Conservation (phyloP, 2,113 vertebrate species). For the Balaeniceps rex region DNA sequence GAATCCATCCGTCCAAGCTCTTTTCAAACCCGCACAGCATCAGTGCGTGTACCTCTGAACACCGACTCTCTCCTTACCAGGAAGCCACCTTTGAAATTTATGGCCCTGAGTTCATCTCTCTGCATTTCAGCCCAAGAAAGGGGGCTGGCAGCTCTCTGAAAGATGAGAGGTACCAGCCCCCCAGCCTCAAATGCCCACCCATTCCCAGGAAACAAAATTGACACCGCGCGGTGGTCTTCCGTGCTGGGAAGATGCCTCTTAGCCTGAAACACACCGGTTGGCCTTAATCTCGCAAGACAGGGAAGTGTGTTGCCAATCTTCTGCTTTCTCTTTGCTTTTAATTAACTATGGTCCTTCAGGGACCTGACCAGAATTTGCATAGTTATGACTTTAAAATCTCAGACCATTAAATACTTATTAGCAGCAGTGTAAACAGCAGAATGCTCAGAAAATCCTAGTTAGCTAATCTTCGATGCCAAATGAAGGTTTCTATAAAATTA, state of each 20-base stretch:
- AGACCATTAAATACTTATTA: conserved; percentile 52
- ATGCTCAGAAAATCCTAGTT: conserved; percentile 36
- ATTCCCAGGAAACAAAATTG: not conserved
- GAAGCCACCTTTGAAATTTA: not conserved
- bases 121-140: not conserved
- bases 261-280: not conserved
- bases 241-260: not conserved
- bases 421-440: conserved; percentile 34
- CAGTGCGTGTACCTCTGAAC: not conserved
- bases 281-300: not conserved
- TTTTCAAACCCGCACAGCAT: not conserved
- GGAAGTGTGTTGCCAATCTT: not conserved
- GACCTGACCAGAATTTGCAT: conserved; percentile 49
- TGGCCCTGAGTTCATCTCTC: not conserved
- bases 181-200: not conserved
- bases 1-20: not conserved
- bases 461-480: not conserved
- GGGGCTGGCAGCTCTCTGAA: not conserved
- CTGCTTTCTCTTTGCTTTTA: conserved; percentile 31
- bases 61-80: not conserved
- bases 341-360: conserved; percentile 27
- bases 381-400: conserved; percentile 55
- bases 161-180: not conserved
- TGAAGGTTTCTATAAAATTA: conserved; percentile 15
- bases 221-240: fast-evolving